These are phyloP conservation scores for Probosciger aterrimus DNA, from an alignment of 2,113 vertebrate species.

Conservation along the genomic window DNA sequence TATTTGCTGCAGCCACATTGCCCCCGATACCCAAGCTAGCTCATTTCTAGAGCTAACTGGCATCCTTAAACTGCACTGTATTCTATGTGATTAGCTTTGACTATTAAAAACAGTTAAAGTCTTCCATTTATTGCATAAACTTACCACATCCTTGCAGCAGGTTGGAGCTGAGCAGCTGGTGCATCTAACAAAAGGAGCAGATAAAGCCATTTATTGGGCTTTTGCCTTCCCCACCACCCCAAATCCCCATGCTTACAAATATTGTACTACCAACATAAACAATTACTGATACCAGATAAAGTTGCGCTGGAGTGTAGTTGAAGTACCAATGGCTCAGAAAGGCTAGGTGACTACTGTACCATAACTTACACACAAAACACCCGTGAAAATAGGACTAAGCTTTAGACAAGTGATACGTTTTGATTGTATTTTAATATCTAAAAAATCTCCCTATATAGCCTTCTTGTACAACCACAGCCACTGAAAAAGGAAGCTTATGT, in stretches of 20 bases:
- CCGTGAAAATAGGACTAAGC: background rate
- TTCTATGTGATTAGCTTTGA: background rate
- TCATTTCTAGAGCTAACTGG: background rate
- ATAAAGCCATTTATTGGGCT: background rate
- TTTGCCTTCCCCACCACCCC: background rate
- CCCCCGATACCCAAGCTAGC: background rate
- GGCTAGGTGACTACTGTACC: background rate
- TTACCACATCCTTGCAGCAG: background rate
- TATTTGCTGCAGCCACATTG: background rate
- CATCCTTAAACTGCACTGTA: background rate
- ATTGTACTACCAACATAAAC: background rate
- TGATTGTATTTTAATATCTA: background rate
- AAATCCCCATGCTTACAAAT: background rate
- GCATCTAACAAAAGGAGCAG: background rate
- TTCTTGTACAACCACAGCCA: background rate
- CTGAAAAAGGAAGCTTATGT: background rate
- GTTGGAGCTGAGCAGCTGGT: background rate
- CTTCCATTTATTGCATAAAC: background rate
- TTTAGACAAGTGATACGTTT: background rate
- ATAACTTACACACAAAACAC: background rate
- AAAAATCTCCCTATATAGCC: background rate
- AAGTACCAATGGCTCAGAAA: background rate
- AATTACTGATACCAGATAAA: background rate
- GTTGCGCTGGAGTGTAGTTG: background rate
- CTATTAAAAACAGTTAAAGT: background rate